These are phyloP conservation scores for Lophura nycthemera DNA, from an alignment of 2,113 vertebrate genomes.

Conservation along the genomic window DNA sequence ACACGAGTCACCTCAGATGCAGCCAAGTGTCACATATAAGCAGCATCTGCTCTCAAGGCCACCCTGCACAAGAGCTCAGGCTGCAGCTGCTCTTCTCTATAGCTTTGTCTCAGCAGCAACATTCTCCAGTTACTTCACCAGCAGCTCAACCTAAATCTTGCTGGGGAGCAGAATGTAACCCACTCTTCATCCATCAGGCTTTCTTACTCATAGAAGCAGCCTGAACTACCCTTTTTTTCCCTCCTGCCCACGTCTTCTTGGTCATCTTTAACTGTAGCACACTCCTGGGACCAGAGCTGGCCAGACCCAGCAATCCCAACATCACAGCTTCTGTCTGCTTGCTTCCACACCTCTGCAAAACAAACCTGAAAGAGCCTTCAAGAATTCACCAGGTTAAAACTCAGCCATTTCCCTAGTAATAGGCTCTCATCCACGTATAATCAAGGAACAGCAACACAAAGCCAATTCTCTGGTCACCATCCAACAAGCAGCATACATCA, in stretches of 20 bases:
- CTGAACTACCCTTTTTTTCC: neutral
- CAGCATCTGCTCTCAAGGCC: neutral
- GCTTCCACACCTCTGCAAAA: neutral
- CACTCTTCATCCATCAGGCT: neutral
- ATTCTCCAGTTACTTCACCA: neutral
- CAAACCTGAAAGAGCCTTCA: neutral
- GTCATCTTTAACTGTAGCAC: neutral
- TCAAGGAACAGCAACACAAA: neutral
- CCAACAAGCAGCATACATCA: neutral
- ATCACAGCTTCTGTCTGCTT: neutral
- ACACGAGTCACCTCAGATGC: neutral
- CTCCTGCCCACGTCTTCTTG: neutral
- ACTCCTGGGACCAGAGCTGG: neutral
- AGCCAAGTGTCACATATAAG: neutral
- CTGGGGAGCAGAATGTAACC: neutral
- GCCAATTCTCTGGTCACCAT: neutral
- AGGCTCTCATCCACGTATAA: neutral
- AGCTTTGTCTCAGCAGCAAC: neutral
- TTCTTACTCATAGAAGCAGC: neutral
- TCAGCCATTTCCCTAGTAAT: neutral
- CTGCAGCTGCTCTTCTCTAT: rapidly evolving
- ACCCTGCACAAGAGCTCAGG: neutral
- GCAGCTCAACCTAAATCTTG: neutral
- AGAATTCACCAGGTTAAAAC: neutral
- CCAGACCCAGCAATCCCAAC: neutral